Conservation (phyloP, 2,113 vertebrate genomes). For the Alexandromys fortis region DNA sequence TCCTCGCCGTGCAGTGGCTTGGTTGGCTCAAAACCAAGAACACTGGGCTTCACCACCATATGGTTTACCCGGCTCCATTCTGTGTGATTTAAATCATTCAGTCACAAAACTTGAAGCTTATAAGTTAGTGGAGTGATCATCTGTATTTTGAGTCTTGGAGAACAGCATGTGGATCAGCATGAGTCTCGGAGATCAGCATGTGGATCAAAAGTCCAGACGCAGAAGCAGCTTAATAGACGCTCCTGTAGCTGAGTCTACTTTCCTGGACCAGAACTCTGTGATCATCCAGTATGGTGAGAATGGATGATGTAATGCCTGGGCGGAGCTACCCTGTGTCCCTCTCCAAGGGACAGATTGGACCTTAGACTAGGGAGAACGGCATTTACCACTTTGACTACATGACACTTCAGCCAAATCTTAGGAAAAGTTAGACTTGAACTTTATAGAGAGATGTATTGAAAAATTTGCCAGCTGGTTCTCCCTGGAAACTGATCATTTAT, state of each 20-base stretch:
- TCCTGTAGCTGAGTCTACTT: background rate
- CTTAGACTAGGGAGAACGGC: background rate
- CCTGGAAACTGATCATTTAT: conserved; percentile 7
- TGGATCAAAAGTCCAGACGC: background rate
- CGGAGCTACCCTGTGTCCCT: background rate
- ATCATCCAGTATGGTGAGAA: background rate
- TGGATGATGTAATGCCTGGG: background rate
- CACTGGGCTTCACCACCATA: background rate
- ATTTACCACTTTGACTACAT: background rate
- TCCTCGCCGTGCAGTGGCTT: background rate
- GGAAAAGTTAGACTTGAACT: background rate
- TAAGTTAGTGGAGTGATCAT: background rate
- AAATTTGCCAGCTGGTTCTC: background rate
- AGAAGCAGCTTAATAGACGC: background rate
- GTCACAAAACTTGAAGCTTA: conserved; percentile 2
- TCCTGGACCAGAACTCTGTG: background rate
- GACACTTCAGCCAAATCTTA: background rate
- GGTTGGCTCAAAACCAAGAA: conserved; percentile 36
- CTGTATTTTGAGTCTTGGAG: background rate
- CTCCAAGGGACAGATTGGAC: background rate
- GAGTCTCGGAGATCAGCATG: no score
- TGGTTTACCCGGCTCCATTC: background rate
- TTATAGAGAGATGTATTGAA: background rate
- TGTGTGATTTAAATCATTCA: background rate
- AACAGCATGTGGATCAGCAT: background rate